Evolutionary conservation across 2,113 vertebrate genomes (phyloP), one percentile per base, ranked within the genome.

Genomic region (Dendrocopos noguchii): DNA sequence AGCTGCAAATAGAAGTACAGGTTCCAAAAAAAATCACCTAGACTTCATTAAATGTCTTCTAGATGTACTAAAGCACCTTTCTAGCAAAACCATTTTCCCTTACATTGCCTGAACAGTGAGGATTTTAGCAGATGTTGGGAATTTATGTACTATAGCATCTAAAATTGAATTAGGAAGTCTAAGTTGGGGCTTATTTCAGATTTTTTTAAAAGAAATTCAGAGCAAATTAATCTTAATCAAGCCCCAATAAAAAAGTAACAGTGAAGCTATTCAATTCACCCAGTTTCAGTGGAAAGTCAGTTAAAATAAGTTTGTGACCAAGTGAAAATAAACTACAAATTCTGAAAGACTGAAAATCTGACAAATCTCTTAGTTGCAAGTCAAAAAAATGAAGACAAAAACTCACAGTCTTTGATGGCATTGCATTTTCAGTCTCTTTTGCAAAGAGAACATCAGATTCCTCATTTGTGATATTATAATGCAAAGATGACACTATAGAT

Each of bases 401-500:
- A 74, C 95, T 81, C 77, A 94, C 95, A 65, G 10, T 72, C 67
- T 92, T 88, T 50, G 94, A 77, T 55, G 91, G 95, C 57, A 91
- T 96, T 22, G 33, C 29, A 65, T 71, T 95, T 77, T 61, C 44
- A 70, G 57, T 7, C 20, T 90, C 89, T 88, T 96, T 97, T 50
- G 42, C 36, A 80, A 80, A 39, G 73, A 79, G 80, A 95, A 75
- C 46, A 75, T 52, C 68, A 70, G 27, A 14, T 64, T 93, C 72
- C 71, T 92, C 88, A 83, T 61, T 92, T 55, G 90, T 27, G 29
- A 80, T 91, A n/a, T 91, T 91, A 44, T 80, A 80, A 84, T 55
- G 88, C 42, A 96, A 67, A 77, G 96, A 96, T 56, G 92, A 89
- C 16, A 46, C 90, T 88, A 90, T 95, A 63, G 88, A 95, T 87